These are phyloP conservation scores for Pegoplata infirma DNA, from an alignment of 2,888 invertebrate genomes.

Conservation along the genomic window DNA sequence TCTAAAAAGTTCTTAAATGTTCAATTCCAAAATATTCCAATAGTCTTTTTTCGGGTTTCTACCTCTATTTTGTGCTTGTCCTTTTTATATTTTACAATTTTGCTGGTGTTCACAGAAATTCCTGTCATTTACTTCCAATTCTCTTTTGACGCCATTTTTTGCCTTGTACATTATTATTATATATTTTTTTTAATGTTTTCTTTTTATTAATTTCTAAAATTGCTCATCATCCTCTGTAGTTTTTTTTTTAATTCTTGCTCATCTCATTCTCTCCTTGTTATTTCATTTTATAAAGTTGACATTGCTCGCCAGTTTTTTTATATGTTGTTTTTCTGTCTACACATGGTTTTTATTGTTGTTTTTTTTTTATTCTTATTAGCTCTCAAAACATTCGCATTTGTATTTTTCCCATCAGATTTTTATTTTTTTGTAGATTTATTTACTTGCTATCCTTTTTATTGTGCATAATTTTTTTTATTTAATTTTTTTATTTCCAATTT, in stretches of 20 bases:
- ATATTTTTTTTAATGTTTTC: conserved; percentile 13
- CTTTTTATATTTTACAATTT: conserved; percentile 38
- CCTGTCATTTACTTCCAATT: conserved; percentile 27
- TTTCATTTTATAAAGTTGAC: conserved; percentile 17
- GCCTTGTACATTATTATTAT: no score
- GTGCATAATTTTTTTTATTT: background rate
- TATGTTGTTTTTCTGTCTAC: background rate
- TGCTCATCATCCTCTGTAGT: conserved; percentile 13
- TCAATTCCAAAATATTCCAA: conserved; percentile 19
- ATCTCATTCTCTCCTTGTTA: background rate
- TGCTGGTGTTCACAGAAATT: conserved; percentile 29
- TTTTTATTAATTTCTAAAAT: background rate
- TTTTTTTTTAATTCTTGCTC: background rate
- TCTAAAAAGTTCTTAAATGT: background rate
- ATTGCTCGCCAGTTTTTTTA: conserved; percentile 25
- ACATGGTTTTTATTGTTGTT: conserved; percentile 35
- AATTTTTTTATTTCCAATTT: no score
- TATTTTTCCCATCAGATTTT: background rate
- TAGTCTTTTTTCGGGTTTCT: conserved; percentile 1
- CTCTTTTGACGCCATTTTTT: conserved; percentile 52
- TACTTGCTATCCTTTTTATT: conserved; percentile 20
- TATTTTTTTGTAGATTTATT: background rate
- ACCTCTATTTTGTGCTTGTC: conserved; percentile 21
- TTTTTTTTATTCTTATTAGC: conserved; percentile 11
- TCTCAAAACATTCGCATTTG: background rate